A percentile compares a stretch with the other conserved stretches of the same genome.
Evolutionary conservation across 2,113 vertebrate genomes (phyloP).

Genomic region (Turdus rufiventris): DNA sequence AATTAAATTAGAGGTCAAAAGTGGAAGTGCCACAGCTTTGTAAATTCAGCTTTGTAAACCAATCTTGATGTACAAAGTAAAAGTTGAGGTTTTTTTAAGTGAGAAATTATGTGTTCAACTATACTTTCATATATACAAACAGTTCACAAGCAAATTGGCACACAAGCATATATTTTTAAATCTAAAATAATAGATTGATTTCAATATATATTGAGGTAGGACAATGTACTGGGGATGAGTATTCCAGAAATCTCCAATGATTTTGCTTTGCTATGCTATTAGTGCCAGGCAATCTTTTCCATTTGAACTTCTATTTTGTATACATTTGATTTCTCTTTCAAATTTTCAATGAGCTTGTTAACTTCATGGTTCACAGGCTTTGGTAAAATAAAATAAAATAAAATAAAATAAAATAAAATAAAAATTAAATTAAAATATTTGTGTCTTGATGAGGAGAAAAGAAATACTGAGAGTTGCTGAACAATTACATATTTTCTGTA

Average conservation of each 20-base stretch:
- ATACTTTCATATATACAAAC: not conserved
- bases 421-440: not conserved
- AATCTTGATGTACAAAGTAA: not conserved
- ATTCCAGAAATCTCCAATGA: not conserved
- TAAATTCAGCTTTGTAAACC: not conserved
- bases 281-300: not conserved
- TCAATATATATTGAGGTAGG: not conserved
- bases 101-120: not conserved
- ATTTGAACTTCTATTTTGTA: not conserved
- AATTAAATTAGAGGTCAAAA: not conserved
- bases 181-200: not conserved
- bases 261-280: not conserved
- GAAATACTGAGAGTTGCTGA: not conserved
- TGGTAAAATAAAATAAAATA: not conserved
- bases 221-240: not conserved
- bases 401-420: not conserved
- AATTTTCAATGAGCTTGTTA: not conserved
- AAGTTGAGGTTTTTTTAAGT: too few relatives aligned
- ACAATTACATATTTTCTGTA: not conserved
- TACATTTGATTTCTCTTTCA: not conserved
- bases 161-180: not conserved
- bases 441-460: not conserved
- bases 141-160: not conserved
- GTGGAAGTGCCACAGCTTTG: not conserved
- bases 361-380: not conserved